These are phyloP conservation scores for Philotrypesis tridentata DNA, from an alignment of 1,140 invertebrate species.

Conservation along the genomic window DNA sequence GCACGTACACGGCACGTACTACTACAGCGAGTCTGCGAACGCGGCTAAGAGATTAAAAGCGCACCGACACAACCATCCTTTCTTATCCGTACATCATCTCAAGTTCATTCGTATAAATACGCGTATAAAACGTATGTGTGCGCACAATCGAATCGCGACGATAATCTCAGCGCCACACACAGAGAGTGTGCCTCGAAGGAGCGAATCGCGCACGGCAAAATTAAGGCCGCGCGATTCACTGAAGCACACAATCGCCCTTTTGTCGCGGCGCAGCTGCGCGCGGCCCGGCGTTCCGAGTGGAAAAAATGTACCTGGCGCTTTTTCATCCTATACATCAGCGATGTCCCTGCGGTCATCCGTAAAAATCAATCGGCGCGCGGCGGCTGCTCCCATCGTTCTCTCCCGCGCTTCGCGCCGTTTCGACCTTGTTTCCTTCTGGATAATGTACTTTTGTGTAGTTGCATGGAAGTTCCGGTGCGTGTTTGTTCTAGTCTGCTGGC, in stretches of 20 bases:
- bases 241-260: not conserved
- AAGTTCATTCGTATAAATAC: too few species aligned
- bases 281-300: not conserved
- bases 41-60: too few species aligned
- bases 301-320: conserved; percentile 25
- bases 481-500: not conserved
- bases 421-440: not conserved
- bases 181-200: not conserved
- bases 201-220: not conserved
- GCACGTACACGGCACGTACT: too few species aligned
- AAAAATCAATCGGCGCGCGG: conserved; percentile 14
- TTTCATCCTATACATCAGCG: not conserved
- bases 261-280: not conserved
- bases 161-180: not conserved
- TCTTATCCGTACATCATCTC: not conserved
- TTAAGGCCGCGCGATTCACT: not conserved
- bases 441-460: not conserved
- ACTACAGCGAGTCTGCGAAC: too few species aligned
- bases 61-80: not conserved
- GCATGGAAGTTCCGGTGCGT: not conserved
- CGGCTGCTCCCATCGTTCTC: too few species aligned
- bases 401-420: too few species aligned
- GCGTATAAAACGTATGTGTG: too few species aligned
- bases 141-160: too few species aligned
- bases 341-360: conserved; percentile 7